Evolutionary conservation across 2,797 vertebrate genomes (phyloP), one percentile per base, ranked within the genome.

Genomic region (Xenentodon cancila): DNA sequence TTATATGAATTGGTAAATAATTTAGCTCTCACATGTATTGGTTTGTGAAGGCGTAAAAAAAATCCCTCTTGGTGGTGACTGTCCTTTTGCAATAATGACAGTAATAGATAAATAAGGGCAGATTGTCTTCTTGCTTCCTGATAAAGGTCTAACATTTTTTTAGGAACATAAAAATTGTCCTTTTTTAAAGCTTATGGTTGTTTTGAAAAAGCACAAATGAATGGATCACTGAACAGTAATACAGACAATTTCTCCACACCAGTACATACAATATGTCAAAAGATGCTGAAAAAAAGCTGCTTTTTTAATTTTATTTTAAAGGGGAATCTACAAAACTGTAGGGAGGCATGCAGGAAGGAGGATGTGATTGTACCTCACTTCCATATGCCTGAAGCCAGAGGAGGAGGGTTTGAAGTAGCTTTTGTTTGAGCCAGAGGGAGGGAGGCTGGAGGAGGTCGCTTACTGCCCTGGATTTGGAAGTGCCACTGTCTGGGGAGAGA

Each of bases 401-500:
- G 58, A 70, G 57, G 75, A 72, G 68, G 74, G 71, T 79, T 70
- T 73, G 59, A 75, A 49, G 71, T 46, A 51, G 74, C 65, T 73
- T 68, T 61, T 45, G 76, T 69, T 74, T 15, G 58, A 11, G 56
- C 65, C 63, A 73, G 67, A 79, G 61, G 59, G 49, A 69, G 72
- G 75, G 55, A 71, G 53, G 59, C 44, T 43, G 21, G 52, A 58
- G 59, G 48, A 81, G 80, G 77, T 81, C 72, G 77, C 56, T 60
- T n/a, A 37, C 68, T 87, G 82, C 53, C 68, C 74, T 86, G 88
- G 79, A 91, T 90, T 85, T 87, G 74, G 54, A 87, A 76, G 80
- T 85, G 82, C 84, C 86, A 78, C 81, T 49, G 74, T 89, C 81
- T 86, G 81, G 73, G 61, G 76, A 84, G 74, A 89, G 87, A 92